Evolutionary conservation across 2,888 invertebrate genomes (phyloP).

Genomic region (Peribatodes rhomboidaria): DNA sequence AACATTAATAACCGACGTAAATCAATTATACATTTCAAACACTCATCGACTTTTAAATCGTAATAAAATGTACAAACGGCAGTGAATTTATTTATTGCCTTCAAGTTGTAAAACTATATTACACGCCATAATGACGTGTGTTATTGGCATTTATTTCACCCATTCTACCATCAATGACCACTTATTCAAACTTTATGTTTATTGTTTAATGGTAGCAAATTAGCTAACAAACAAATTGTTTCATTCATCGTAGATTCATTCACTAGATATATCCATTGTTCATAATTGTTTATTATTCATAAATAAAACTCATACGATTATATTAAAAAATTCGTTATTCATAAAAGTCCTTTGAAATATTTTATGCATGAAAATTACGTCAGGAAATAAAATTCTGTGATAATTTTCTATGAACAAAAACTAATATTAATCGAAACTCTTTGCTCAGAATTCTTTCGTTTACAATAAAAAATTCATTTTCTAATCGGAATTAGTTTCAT

Average conservation of each 20-base stretch:
- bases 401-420: no score
- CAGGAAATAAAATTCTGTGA: no score
- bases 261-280: background rate
- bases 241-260: constrained; percentile 23
- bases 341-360: no score
- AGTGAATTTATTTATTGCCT: constrained; percentile 85
- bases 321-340: no score
- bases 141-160: constrained; percentile 83
- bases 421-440: no score
- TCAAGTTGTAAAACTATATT: constrained; percentile 85
- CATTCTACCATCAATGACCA: constrained; percentile 80
- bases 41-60: constrained; percentile 85
- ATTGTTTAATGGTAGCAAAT: constrained; percentile 79
- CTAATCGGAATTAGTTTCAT: no score
- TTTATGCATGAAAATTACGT: no score
- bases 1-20: constrained; percentile 80
- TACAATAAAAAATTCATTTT: no score
- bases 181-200: constrained; percentile 77
- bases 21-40: constrained; percentile 84
- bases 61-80: constrained; percentile 85
- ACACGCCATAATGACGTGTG: constrained; percentile 84
- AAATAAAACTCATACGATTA: background rate
- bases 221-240: constrained; percentile 57
- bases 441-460: no score
- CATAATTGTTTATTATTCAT: background rate